Base-by-base conservation (phyloP, 2,888 invertebrate genomes). In the Danaus chrysippus region DNA sequence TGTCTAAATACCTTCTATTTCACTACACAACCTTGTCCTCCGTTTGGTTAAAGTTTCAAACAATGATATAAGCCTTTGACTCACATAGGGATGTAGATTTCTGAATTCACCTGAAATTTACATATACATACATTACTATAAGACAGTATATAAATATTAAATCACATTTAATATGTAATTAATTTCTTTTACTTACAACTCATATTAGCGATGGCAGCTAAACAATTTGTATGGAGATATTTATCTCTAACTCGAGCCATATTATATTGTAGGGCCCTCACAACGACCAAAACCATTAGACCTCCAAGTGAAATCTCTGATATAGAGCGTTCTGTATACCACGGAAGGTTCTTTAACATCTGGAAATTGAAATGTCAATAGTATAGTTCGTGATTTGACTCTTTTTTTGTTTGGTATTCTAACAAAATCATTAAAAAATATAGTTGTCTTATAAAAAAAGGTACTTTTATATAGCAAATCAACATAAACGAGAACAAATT, bases 141-240 rank as follows among this genome's bases (percentile, higher is more conserved):
- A 43, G 11, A 41, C 17, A 8, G 8, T 3, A 42, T 44, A 42
- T 12, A 23, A n/a, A 10, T 13, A 56, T n/a, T 10, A n/a, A n/a
- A n/a, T n/a, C n/a, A 43, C 10, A 43, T n/a, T 3, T 10, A 43
- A 3, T 12, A 12, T n/a, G 43, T 43, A 43, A 43, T 12, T 43
- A 43, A n/a, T 43, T 9, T 5, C 5, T 2, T 17, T 0, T 17
- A 84, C 87, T 94, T 88, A 76, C 94, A 95, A 44, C 99, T 99
- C 99, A 99, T 99, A 76, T 99, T 99, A 13, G 99, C 99, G 71
- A 99, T 92, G 8, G 99, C 99, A 1, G 99, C 99, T 68, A 99
- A 91, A 80, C 99, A 99, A 87, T 99, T 99, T 3, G 99, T 99
- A 83, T 99, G 99, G 15, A 99, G 92, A 84, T 99, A 99, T 84